Conservation (phyloP, 2,888 invertebrate species). For the Drosophila sordidapex region DNA sequence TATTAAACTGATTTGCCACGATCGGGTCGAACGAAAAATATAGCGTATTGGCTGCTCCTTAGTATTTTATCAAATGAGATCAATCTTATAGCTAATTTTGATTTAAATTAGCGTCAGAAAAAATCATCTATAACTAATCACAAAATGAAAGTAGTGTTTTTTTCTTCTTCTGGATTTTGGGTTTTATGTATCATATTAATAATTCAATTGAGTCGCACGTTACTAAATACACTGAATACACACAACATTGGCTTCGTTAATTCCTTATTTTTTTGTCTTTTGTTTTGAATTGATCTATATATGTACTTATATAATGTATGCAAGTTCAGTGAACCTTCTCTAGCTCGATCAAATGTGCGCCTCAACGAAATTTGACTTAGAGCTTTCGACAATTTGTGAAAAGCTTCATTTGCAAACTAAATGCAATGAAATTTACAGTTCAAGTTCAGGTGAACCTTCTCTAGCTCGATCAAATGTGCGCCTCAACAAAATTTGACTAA, state of each 20-base stretch:
- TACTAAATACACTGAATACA: conserved; percentile 31
- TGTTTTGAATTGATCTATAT: background rate
- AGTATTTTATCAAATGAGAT: background rate
- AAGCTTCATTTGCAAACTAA: background rate
- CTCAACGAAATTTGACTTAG: background rate
- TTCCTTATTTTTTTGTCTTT: background rate
- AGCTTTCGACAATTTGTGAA: background rate
- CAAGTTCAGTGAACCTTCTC: background rate
- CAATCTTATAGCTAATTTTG: background rate
- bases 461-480: background rate
- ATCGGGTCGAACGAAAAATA: background rate
- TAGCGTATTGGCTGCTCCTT: background rate
- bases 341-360: background rate
- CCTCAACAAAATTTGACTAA: background rate
- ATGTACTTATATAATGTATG: conserved; percentile 19
- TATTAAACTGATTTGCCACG: background rate
- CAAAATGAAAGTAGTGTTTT: conserved; percentile 11
- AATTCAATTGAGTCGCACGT: conserved; percentile 15
- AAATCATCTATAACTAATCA: conserved; percentile 13
- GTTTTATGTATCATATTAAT: conserved; percentile 15
- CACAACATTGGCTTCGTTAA: conserved; percentile 18
- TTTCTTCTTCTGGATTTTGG: background rate
- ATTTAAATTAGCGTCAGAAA: background rate
- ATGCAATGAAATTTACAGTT: conserved; percentile 34
- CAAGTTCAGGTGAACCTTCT: background rate